Evolutionary conservation across 2,113 vertebrate genomes (phyloP), one percentile per base, ranked within the genome.

Genomic region (Oceanites oceanicus): DNA sequence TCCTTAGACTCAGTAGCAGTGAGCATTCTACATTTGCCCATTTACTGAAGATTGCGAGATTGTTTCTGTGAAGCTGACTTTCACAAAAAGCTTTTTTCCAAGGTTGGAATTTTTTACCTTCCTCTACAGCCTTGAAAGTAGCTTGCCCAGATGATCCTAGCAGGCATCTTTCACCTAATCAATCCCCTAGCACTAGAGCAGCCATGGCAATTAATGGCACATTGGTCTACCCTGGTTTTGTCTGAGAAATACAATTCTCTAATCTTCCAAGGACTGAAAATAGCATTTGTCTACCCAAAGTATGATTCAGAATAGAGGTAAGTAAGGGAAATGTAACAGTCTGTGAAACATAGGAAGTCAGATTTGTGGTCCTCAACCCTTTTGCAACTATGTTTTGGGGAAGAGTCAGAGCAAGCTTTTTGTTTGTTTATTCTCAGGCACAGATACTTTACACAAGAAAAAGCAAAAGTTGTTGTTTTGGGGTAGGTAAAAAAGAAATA

Each of bases 111-210:
- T 55, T 92, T 86, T 86, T 55, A 32, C 22, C 29, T 84, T 76
- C 30, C 59, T 90, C 50, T 73, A 30, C 38, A 86, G n/a, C n/a
- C 38, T 86, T 88, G 59, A 74, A 73, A 66, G 38, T 36, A 80
- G 22, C 17, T 76, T 84, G 15, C 13, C 6, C 8, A 71, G 89
- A 86, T 91, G 63, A 95, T 86, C 63, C 59, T 71, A 71, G 38
- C 27, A 89, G 84, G 83, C 56, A 61, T 29, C 49, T 36, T 61
- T 96, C 89, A 94, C 84, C 40, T 94, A 75, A 95, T 94, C 86
- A 89, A 84, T 87, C 87, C 49, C 22, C 34, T 56, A 63, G 38
- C 56, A 75, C 56, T 63, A 74, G 23, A 42, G 13, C 19, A 75
- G 36, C 47, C 36, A 56, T 47, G 20, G 11, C 15, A 71, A 47